Evolutionary conservation across 1,140 invertebrate genomes (phyloP).

Genomic region (Drosophila jambulina): DNA sequence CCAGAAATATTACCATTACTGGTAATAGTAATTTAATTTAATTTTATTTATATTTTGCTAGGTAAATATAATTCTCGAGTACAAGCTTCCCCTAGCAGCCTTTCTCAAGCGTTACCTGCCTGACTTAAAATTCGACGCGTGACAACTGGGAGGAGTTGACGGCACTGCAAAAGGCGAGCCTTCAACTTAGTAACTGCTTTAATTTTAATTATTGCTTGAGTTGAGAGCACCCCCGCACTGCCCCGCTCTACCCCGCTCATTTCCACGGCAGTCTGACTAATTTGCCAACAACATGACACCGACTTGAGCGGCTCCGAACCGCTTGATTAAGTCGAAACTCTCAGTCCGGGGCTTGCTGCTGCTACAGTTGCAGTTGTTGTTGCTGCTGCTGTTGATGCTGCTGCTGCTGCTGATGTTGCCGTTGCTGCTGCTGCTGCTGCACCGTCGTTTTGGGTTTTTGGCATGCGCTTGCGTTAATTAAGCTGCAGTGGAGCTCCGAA

Average conservation of each 20-base stretch:
- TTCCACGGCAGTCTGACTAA: constrained; percentile 60
- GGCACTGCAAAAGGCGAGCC: constrained; percentile 24
- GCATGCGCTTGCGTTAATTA: constrained; percentile 78
- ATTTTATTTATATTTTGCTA: not conserved
- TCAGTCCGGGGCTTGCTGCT: constrained; percentile 36
- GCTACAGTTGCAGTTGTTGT: constrained; percentile 25
- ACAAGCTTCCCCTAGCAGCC: not conserved
- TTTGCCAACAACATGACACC: constrained; percentile 80
- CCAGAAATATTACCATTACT: no score
- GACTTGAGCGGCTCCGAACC: constrained; percentile 50
- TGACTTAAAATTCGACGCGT: constrained; percentile 24
- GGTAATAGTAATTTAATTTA: not conserved
- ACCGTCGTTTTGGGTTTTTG: constrained; percentile 66
- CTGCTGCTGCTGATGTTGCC: constrained; percentile 4
- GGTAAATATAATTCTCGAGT: not conserved
- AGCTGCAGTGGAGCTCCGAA: constrained; percentile 53
- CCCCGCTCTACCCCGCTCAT: not conserved
- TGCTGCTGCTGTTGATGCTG: constrained; percentile 7
- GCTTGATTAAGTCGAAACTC: constrained; percentile 76
- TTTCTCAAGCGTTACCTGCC: not conserved
- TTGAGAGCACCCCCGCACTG: constrained; percentile 7
- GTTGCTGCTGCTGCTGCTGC: constrained; percentile 19
- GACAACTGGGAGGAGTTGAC: constrained; percentile 24
- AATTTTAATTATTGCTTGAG: constrained; percentile 75
- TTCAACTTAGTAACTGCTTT: constrained; percentile 76